A percentile compares a stretch with the other conserved stretches of the same genome.
Evolutionary conservation across 1,140 invertebrate species (phyloP).

Genomic region (Pseudoatta argentina): DNA sequence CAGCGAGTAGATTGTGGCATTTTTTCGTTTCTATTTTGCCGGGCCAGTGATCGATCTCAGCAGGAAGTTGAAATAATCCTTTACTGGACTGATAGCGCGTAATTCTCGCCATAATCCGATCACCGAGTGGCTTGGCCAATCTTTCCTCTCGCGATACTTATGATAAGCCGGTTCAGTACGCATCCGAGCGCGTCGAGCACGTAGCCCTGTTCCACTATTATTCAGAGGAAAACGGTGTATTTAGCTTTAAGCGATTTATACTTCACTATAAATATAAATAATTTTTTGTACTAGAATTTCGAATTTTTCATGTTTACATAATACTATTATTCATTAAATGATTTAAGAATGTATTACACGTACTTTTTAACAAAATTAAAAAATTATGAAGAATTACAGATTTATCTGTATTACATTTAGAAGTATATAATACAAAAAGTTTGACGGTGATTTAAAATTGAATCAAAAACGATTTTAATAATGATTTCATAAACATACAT

Average conservation of each 20-base stretch:
- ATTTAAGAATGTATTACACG: too few species aligned
- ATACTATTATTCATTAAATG: background rate
- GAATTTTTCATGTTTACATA: background rate
- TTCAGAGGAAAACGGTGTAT: constrained; percentile 8
- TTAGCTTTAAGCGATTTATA: constrained; percentile 34
- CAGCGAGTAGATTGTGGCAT: constrained; percentile 21
- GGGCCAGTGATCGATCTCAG: constrained; percentile 42
- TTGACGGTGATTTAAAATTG: too few species aligned
- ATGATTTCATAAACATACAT: too few species aligned
- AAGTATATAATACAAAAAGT: too few species aligned
- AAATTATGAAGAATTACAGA: too few species aligned
- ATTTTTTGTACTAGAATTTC: background rate
- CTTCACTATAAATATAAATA: background rate
- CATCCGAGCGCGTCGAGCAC: constrained; percentile 27
- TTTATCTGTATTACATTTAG: too few species aligned
- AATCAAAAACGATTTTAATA: too few species aligned
- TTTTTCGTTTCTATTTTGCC: constrained; percentile 48
- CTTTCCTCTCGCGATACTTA: constrained; percentile 61
- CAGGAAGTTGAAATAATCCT: constrained; percentile 61
- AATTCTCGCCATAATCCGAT: constrained; percentile 68
- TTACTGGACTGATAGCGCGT: constrained; percentile 30
- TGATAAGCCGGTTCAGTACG: constrained; percentile 50
- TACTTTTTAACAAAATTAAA: too few species aligned
- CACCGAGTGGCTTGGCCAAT: constrained; percentile 39
- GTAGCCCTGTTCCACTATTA: background rate